Percentiles rank a stretch among this genome's conserved stretches.
Evolutionary conservation across 2,888 invertebrate genomes (phyloP).

Genomic region (Sphaerophoria rueppellii): DNA sequence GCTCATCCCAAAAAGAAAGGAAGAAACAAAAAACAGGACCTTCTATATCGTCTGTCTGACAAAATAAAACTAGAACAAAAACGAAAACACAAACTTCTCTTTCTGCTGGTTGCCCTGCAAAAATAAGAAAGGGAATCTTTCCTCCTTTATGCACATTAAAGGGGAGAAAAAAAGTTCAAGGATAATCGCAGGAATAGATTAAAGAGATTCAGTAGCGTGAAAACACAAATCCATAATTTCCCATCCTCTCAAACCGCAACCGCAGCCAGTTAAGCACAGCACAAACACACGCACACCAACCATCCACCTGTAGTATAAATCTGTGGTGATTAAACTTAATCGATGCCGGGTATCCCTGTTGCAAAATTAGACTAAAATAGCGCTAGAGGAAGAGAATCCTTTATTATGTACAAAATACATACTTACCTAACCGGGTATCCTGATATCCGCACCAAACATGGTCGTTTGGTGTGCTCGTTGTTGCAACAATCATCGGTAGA

Average conservation of each 20-base stretch:
- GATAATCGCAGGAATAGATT: constrained; percentile 67
- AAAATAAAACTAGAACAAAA: background rate
- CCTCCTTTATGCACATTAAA: constrained; percentile 21
- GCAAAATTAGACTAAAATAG: constrained; percentile 53
- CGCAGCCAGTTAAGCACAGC: constrained; percentile 14
- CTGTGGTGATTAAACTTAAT: constrained; percentile 64
- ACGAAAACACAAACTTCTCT: background rate
- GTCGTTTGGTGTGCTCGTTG: constrained; percentile 13
- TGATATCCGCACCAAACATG: constrained; percentile 20
- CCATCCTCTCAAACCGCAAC: background rate
- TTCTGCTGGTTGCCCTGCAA: constrained; percentile 10
- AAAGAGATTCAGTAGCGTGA: constrained; percentile 42
- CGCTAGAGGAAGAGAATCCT: constrained; percentile 55
- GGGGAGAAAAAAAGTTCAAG: constrained; percentile 58
- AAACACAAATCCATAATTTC: constrained; percentile 61
- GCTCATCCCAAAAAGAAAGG: background rate
- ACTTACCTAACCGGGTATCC: constrained; percentile 41
- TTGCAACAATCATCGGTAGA: constrained; percentile 14
- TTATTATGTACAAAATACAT: constrained; percentile 69
- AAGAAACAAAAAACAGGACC: background rate
- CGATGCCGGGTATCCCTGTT: constrained; percentile 51
- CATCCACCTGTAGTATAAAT: constrained; percentile 63
- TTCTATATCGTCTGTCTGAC: too few relatives aligned
- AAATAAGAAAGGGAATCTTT: background rate
- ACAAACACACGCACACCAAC: constrained; percentile 1